These are phyloP conservation scores for Misgurnus mizolepis DNA, from an alignment of 2,113 vertebrate genomes.

Conservation along the genomic window DNA sequence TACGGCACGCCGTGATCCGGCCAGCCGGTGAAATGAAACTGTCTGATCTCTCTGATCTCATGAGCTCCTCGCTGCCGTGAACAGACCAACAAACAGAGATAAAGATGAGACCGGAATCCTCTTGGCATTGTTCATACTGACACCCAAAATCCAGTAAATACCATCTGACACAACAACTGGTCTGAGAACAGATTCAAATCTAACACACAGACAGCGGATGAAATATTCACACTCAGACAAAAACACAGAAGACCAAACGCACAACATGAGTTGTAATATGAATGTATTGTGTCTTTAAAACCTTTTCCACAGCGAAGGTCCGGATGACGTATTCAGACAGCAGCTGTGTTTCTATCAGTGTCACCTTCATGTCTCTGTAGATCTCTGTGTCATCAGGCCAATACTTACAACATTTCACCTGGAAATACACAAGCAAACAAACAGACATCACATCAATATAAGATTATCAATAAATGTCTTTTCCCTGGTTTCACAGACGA, in stretches of 20 bases:
- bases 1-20: conserved; percentile 95
- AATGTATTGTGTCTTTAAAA: conserved; percentile 53
- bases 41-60: conserved; percentile 94
- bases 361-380: conserved; percentile 97
- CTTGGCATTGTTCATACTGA: conserved; percentile 2
- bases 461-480: no score
- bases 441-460: not conserved
- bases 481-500: no score
- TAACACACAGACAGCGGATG: no score
- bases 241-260: no score
- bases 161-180: conserved; percentile 31
- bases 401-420: conserved; percentile 99
- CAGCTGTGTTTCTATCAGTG: conserved; percentile 96
- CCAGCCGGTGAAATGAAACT: conserved; percentile 98
- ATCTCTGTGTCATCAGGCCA: conserved; percentile 98
- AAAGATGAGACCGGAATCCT: not conserved
- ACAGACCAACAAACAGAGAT: conserved; percentile 31
- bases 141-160: conserved; percentile 33
- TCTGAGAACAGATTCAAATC: conserved; percentile 7
- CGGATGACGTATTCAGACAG: conserved; percentile 96
- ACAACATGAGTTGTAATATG: not conserved
- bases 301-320: conserved; percentile 97
- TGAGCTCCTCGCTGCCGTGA: conserved; percentile 84
- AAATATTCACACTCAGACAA: not conserved
- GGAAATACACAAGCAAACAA: conserved; percentile 44